Percentiles rank a stretch among this genome's conserved stretches.
phyloP scores from a whole-genome alignment of 2,888 invertebrate genomes.

The Spilarctia lutea region DNA sequence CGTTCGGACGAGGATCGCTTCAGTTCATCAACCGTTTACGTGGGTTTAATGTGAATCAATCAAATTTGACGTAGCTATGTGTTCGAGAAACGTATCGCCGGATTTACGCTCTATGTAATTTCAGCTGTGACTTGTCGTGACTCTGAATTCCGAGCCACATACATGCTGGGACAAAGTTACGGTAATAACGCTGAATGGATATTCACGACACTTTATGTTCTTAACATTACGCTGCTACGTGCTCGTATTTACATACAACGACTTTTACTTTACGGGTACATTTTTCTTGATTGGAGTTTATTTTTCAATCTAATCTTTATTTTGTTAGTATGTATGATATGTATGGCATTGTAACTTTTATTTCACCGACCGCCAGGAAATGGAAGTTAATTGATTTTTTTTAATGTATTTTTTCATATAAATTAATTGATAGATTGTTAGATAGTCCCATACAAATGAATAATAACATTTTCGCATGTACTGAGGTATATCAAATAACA shows the following conservation, averaged over 20 bases:
- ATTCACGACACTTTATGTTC: slow-evolving; percentile 1
- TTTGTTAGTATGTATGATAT: not conserved
- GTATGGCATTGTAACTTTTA: not conserved
- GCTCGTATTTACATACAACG: not conserved
- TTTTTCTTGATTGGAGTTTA: not conserved
- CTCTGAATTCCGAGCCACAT: not conserved
- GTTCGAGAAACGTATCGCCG: not conserved
- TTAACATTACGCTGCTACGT: not conserved
- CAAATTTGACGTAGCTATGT: slow-evolving; percentile 8
- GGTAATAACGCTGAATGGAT: not conserved
- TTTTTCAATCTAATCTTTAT: not conserved
- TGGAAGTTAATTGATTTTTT: not conserved
- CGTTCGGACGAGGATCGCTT: slow-evolving; percentile 26
- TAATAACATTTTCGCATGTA: too few species aligned
- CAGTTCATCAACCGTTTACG: slow-evolving; percentile 18
- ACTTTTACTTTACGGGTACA: not conserved
- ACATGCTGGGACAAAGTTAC: not conserved
- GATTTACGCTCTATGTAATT: slow-evolving; percentile 11
- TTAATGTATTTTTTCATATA: too few species aligned
- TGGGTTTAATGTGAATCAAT: slow-evolving; percentile 28
- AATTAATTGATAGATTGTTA: too few species aligned
- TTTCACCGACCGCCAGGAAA: not conserved
- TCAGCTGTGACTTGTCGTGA: not conserved
- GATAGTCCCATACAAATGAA: too few species aligned
- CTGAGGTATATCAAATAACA: too few species aligned